Conservation (phyloP, 2,888 invertebrate species). For the Seira sanloemensis region DNA sequence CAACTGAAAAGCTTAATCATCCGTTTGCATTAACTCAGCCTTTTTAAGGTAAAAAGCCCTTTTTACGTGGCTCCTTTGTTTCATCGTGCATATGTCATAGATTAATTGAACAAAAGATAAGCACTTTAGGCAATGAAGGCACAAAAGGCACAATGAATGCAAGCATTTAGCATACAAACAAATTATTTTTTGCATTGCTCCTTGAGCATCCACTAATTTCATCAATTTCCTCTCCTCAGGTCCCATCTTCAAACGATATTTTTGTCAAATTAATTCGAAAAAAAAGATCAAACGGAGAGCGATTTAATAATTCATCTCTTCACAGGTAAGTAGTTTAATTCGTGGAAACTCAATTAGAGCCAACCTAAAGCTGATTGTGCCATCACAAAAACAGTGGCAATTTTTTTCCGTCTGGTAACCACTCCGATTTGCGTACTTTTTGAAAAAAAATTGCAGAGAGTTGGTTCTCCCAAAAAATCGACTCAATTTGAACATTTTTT, state of each 20-base stretch:
- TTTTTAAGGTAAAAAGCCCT: neutral
- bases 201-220: neutral
- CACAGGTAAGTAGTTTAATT: neutral
- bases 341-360: neutral
- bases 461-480: no score
- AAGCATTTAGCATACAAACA: neutral
- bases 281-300: neutral
- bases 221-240: neutral
- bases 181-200: neutral
- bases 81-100: slow-evolving; percentile 1
- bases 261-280: neutral
- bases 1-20: neutral
- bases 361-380: no score
- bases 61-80: neutral
- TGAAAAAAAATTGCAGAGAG: no score
- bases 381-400: no score
- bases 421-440: no score
- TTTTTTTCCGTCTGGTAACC: no score
- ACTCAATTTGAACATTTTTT: no score
- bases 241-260: neutral
- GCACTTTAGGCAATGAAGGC: neutral
- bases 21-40: neutral
- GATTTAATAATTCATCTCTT: neutral
- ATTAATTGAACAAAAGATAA: slow-evolving; percentile 16
- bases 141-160: no score